Base-by-base conservation (phyloP, 2,113 vertebrate species). In the Quiscalus mexicanus region DNA sequence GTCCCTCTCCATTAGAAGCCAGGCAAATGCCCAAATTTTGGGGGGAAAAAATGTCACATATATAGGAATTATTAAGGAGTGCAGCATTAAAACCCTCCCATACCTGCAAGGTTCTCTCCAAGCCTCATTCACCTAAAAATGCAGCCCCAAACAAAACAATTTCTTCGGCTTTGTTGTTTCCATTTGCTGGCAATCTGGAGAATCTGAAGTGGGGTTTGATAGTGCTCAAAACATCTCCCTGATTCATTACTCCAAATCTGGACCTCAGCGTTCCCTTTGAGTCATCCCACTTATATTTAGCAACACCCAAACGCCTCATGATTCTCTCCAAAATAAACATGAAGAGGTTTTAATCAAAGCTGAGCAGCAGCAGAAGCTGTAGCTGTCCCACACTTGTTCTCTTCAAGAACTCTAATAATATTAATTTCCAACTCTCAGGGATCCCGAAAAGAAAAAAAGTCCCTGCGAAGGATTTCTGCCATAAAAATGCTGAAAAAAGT, bases 241-340 rank as follows among this genome's bases (percentile, higher is more conserved):
- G 88, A 92, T 90, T 94, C 92, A 70, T 5, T 33, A 50, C 75
- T 84, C 50, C 65, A 76, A 92, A 79, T 64, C 75, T 27, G 79
- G 90, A 95, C 94, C 75, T 80, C 92, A 80, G 82, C 67, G 1
- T 65, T 91, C 67, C 68, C 79, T 94, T 90, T 92, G 85, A 95
- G 55, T 92, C 95, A 97, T 93, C 50, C 56, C n/a, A 8, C 41
- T 90, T 90, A 80, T 86, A 93, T 94, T 96, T 95, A 93, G 88
- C 18, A 0, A 49, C 82, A 88, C 69, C 31, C 65, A 86, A 95
- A 74, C 19, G 75, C 83, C 95, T 95, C 22, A 9, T 47, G 88
- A 77, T 19, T 65, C 79, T 84, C 42, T 68, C 62, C 82, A 71
- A 90, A 92, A 94, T 85, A 93, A 89, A 91, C 30, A 74, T 23